Base-by-base conservation (phyloP, 2,797 vertebrate species). In the Odontamblyopus lacepedii region DNA sequence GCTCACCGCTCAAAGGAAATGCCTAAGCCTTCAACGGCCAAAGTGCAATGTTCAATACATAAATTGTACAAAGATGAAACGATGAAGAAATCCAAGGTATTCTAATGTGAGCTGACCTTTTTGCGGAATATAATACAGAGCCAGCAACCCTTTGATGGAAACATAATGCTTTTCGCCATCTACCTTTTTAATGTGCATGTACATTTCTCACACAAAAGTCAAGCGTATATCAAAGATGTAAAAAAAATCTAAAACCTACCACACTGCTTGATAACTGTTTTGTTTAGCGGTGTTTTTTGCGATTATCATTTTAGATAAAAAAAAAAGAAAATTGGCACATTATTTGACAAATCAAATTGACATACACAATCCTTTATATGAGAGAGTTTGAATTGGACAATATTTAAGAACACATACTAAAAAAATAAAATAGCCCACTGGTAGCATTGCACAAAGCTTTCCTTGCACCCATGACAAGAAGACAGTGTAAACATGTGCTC, bases 1-100 rank as follows among this genome's bases (percentile, higher is more conserved):
- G 86, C 83, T 32, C 48, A 79, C 74, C 74, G 72, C 79, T 70
- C 60, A 82, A 78, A 93, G 93, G 92, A 94, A 93, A 93, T 90
- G 83, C 86, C 89, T 84, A 67, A 86, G 81, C 69, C 74, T 85
- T 88, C 77, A 71, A 78, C 70, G 82, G 82, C 74, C 82, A 72
- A 62, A 59, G 81, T 78, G 81, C 68, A 89, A 44, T 44, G 67
- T 59, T 59, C 81, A 86, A 83, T 84, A 79, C 78, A 78, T 70
- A 55, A 70, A 73, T 74, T 62, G 30, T 3, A 41, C 27, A 50
- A 56, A 48, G 23, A 73, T 57, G 41, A 61, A 53, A 55, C 29
- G 26, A 65, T 63, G 26, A 69, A 48, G 63, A 44, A 65, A 65
- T 65, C 63, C 41, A 27, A 50, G 23, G 63, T 65, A 63, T 63